Percentiles rank a stretch among this genome's conserved stretches.
These are phyloP conservation scores for Psittacula echo DNA, from an alignment of 2,797 vertebrate genomes.

Conservation along the genomic window DNA sequence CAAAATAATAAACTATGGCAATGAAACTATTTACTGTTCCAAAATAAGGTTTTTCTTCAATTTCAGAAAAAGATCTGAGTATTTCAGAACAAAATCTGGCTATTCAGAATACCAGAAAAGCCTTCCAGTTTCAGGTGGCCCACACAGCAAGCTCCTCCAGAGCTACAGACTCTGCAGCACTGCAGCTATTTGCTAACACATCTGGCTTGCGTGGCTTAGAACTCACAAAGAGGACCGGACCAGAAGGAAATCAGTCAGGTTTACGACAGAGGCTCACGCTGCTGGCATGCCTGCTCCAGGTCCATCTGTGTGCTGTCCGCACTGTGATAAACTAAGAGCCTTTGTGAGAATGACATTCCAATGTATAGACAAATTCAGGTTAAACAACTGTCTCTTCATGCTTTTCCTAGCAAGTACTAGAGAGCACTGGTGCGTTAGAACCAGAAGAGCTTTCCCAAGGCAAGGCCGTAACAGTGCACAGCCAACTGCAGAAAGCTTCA, in stretches of 20 bases:
- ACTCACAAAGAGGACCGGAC: not conserved
- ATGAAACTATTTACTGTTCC: not conserved
- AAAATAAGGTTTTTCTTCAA: not conserved
- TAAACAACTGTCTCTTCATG: not conserved
- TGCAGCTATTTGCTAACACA: not conserved
- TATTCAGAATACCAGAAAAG: not conserved
- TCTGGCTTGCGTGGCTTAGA: not conserved
- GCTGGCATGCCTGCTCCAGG: not conserved
- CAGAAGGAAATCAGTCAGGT: not conserved
- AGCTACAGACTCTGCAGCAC: not conserved
- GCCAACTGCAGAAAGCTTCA: not conserved
- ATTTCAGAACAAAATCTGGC: not conserved
- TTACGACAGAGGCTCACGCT: not conserved
- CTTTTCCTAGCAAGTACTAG: not conserved
- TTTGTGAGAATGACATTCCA: not conserved
- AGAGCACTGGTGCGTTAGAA: not conserved
- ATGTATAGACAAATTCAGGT: not conserved
- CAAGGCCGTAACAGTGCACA: not conserved
- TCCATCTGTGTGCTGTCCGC: not conserved
- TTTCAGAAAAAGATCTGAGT: not conserved
- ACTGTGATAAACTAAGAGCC: not conserved
- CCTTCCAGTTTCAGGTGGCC: not conserved
- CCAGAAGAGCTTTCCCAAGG: not conserved
- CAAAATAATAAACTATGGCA: fast-evolving
- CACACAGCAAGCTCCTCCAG: not conserved